These are phyloP conservation scores for Piezodorus guildinii DNA, from an alignment of 1,140 invertebrate species.

Conservation along the genomic window DNA sequence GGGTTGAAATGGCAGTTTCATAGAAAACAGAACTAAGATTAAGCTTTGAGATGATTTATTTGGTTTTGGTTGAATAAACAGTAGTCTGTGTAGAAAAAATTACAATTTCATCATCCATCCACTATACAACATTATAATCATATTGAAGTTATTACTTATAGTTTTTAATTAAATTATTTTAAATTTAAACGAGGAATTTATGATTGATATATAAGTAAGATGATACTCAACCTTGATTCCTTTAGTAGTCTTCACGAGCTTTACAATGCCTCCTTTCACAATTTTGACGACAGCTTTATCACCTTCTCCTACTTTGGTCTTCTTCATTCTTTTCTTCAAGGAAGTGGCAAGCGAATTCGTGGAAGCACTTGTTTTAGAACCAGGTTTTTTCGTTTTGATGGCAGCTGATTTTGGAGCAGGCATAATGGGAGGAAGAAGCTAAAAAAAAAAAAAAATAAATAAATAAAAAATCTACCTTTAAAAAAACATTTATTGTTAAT, in stretches of 20 bases:
- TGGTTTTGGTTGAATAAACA: too few relatives aligned
- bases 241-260: slow-evolving; percentile 6
- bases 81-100: too few relatives aligned
- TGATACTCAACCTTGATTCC: background rate
- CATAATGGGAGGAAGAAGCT: slow-evolving; percentile 31
- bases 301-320: slow-evolving; percentile 1
- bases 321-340: background rate
- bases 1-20: too few relatives aligned
- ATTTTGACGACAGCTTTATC: slow-evolving; percentile 16
- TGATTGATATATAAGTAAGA: background rate
- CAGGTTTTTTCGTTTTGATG: background rate
- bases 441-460: slow-evolving; percentile 21
- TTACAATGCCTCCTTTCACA: slow-evolving; percentile 12
- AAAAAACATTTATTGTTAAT: too few relatives aligned
- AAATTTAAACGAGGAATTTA: too few relatives aligned
- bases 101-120: too few relatives aligned
- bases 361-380: background rate
- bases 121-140: too few relatives aligned
- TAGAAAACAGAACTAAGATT: too few relatives aligned
- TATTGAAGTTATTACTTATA: too few relatives aligned
- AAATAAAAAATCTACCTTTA: background rate
- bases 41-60: too few relatives aligned
- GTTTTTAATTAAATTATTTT: too few relatives aligned
- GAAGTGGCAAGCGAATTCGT: background rate
- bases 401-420: slow-evolving; percentile 5